Evolutionary conservation across 2,113 vertebrate species (phyloP), one percentile per base, ranked within the genome.

Genomic region (Columba janthina): DNA sequence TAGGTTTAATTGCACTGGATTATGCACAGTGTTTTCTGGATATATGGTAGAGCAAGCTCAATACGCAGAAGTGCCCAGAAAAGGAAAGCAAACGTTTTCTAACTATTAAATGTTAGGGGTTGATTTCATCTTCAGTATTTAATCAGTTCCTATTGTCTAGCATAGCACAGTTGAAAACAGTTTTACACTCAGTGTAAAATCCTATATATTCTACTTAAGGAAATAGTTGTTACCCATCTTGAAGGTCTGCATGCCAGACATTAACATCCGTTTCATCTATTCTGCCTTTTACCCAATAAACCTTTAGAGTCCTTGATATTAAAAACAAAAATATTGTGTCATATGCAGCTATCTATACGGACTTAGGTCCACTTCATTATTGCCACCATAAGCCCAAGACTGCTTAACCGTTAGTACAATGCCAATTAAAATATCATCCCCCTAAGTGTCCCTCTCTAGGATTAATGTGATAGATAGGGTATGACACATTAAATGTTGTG

Each of bases 1-100:
- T 69, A 78, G 40, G 19, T 82, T 91, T 81, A 91, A 87, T 94
- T 94, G 38, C 54, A 73, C 18, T 75, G 50, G 50, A 94, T 92
- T 92, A 82, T 81, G 84, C 62, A 92, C 40, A 85, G 21, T 57
- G 25, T 69, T 91, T 96, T 87, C 73, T 75, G 54, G 21, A 72
- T 93, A 56, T 72, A 22, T 34, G 20, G 28, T n/a, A 85, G 38
- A 85, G 31, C 51, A 87, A 46, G 19, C 56, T 95, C 54, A 53
- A 38, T 60, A 70, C 20, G 44, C n/a, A 86, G 38, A 94, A 90
- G 18, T 44, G 5, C 50, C 28, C 46, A 66, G 60, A 87, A 89
- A 48, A 85, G 40, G 21, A 62, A 88, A 76, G 15, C 10, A 69
- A 65, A 57, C 6, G 11, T 84, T 92, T 94, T 75, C n/a, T 79